A percentile compares a stretch with the other conserved stretches of the same genome.
Conservation (phyloP, 2,888 invertebrate species). For the Rotaria socialis region DNA sequence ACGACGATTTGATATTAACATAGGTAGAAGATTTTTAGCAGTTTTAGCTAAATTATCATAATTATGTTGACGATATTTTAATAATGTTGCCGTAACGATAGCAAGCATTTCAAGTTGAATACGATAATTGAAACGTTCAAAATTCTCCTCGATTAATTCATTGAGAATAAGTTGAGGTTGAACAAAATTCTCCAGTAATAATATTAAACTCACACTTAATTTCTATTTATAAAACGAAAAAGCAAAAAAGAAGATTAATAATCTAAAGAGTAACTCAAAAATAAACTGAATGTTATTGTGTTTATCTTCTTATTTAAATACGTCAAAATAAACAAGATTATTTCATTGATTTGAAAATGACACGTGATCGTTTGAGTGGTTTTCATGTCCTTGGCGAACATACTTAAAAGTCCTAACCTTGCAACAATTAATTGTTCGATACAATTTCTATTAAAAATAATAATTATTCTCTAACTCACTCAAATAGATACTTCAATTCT, state of each 20-base stretch:
- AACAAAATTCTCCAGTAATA: conserved; percentile 17
- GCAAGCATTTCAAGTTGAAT: conserved; percentile 30
- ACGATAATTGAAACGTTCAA: background rate
- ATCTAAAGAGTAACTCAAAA: background rate
- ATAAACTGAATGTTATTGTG: too few species aligned
- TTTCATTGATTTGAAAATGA: background rate
- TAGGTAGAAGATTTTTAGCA: background rate
- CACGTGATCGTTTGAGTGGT: background rate
- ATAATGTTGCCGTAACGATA: conserved; percentile 9
- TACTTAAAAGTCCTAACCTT: background rate
- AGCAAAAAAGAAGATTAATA: background rate
- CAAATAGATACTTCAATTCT: too few species aligned
- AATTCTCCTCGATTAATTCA: conserved; percentile 16
- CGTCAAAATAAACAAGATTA: background rate
- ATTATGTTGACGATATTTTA: conserved; percentile 11
- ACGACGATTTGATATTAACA: conserved; percentile 16
- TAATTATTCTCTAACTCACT: background rate
- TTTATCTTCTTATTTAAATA: too few species aligned
- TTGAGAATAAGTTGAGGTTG: background rate
- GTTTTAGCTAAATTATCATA: background rate
- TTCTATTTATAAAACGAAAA: background rate
- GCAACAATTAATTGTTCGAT: background rate
- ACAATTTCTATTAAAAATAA: too few species aligned
- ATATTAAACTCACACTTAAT: background rate
- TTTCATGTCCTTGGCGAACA: background rate